phyloP scores from a whole-genome alignment of 1,140 invertebrate genomes.

The Pseudomyrmex pallidus region DNA sequence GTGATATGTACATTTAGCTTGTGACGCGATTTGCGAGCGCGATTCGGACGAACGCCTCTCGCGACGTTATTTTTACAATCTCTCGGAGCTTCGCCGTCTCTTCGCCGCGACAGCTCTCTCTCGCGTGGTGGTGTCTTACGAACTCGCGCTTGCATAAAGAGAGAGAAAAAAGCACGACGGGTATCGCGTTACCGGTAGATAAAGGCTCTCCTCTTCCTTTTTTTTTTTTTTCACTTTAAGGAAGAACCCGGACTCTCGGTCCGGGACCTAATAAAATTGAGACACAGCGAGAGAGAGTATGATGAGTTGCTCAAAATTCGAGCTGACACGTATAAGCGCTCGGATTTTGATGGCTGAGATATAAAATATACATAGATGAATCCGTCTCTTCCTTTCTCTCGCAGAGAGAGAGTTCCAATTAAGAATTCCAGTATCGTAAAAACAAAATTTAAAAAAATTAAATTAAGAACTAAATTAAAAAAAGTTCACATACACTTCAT shows the following conservation, averaged over 20 bases:
- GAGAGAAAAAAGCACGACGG: conserved; percentile 63
- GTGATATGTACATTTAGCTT: conserved; percentile 54
- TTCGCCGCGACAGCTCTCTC: conserved; percentile 32
- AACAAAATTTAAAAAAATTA: not conserved
- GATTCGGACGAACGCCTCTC: conserved; percentile 34
- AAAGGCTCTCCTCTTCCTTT: conserved; percentile 66
- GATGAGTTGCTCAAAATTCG: conserved; percentile 66
- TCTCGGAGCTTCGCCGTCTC: conserved; percentile 56
- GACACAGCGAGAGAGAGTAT: conserved; percentile 77
- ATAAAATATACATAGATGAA: conserved; percentile 7
- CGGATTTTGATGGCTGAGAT: conserved; percentile 14
- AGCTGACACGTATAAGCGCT: conserved; percentile 18
- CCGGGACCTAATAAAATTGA: conserved; percentile 81
- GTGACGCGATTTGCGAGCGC: conserved; percentile 62
- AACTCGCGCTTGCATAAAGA: conserved; percentile 61
- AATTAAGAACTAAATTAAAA: too few relatives aligned
- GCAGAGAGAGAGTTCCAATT: not conserved
- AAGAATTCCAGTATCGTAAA: not conserved
- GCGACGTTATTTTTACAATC: conserved; percentile 72
- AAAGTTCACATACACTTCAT: not conserved
- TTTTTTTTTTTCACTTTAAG: conserved; percentile 43
- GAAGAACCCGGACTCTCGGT: conserved; percentile 13
- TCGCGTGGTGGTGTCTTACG: conserved; percentile 50
- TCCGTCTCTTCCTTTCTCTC: not conserved
- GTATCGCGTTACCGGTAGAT: conserved; percentile 82